Base-by-base conservation (phyloP, 2,113 vertebrate genomes). In the Labrus mixtus region DNA sequence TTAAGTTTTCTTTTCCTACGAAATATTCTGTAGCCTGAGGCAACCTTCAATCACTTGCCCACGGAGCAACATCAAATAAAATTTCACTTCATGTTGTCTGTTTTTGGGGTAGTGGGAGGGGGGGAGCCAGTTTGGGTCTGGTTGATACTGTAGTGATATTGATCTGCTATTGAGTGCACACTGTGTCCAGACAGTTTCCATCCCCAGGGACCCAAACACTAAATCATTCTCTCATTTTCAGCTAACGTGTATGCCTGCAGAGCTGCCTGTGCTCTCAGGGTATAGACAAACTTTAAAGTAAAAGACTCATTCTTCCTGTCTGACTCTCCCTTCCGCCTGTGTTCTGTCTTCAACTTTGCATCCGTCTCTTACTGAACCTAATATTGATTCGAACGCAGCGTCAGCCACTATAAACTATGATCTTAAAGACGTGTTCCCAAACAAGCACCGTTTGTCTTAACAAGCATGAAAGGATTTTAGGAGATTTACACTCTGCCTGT, bases 381-480 rank as follows among this genome's bases (percentile, higher is more conserved):
- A 45, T 73, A 76, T 67, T 58, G 79, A 90, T 81, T 82, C 75
- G 83, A 85, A 71, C 45, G 36, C 37, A 76, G 69, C 75, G 51
- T 65, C 62, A 82, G 60, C 80, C 58, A 80, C 77, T 58, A 68
- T 39, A 86, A 87, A 89, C 87, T 87, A 64, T 81, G 72, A 85
- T 88, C 71, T 85, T 87, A 79, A 90, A 89, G 73, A 81, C 74
- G 65, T 73, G 80, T 85, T 87, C 55, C 81, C 69, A 78, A 90
- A 88, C 80, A 88, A 77, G 73, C 81, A 67, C 59, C 79, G 73
- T 90, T 90, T 91, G 87, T 91, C 87, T 85, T 90, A 86, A 90
- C 83, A 93, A 83, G 84, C 85, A 88, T 89, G 89, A 86, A 87
- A 87, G 85, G 88, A 92, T 92, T 93, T 90, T 61, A 82, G 74